Percentiles rank a stretch among this genome's conserved stretches.
phyloP scores from a whole-genome alignment of 1,140 invertebrate genomes.

The Achatina immaculata region DNA sequence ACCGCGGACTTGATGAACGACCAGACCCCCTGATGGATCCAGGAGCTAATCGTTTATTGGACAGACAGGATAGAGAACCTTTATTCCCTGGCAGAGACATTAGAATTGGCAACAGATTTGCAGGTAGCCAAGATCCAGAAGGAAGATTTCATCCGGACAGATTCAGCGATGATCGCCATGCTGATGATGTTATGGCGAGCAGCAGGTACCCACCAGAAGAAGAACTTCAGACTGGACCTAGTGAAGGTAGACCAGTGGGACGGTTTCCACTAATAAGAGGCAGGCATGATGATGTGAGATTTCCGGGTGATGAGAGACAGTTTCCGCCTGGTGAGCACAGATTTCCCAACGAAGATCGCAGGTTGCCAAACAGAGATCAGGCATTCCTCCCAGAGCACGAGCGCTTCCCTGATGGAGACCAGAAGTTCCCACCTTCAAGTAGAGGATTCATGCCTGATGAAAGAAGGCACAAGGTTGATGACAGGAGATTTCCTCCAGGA shows the following conservation, averaged over 20 bases:
- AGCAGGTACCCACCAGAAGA: conserved; percentile 28
- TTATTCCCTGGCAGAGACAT: background rate
- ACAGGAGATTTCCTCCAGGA: conserved; percentile 16
- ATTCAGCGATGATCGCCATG: no score
- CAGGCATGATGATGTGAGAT: conserved; percentile 12
- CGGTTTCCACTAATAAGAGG: conserved; percentile 1
- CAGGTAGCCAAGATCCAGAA: background rate
- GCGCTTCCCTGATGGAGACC: background rate
- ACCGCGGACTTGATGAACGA: background rate
- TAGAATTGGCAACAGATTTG: background rate
- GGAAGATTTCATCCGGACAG: background rate
- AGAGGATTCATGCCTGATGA: conserved; percentile 9
- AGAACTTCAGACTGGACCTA: conserved; percentile 3
- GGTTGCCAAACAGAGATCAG: conserved; percentile 3
- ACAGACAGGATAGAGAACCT: conserved; percentile 4
- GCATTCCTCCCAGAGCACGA: conserved; percentile 17
- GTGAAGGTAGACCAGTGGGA: background rate
- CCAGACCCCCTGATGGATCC: background rate
- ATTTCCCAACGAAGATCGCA: conserved; percentile 15
- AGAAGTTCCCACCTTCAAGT: background rate
- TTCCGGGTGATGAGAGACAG: conserved; percentile 11
- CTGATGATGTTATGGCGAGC: conserved; percentile 24
- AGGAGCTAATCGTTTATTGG: background rate
- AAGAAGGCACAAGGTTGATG: background rate
- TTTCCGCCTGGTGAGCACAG: conserved; percentile 17